Conservation (phyloP, 2,797 vertebrate genomes). For the Sardinella longiceps region DNA sequence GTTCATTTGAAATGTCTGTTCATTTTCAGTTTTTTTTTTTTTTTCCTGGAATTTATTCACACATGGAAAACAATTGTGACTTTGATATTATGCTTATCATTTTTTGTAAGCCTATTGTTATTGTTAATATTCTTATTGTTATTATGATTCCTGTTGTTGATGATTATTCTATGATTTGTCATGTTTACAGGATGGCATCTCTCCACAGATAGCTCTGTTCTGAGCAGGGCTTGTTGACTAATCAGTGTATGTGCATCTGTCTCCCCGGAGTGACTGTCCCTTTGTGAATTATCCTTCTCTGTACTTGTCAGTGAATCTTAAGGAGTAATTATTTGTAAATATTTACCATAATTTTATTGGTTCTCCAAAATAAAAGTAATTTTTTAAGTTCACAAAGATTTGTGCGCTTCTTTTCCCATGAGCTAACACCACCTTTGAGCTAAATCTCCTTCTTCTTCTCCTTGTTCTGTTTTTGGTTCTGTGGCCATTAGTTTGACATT, state of each 20-base stretch:
- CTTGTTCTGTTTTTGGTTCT: background rate
- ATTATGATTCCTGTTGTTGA: slow-evolving; percentile 46
- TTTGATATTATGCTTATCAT: slow-evolving; percentile 77
- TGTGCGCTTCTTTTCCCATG: slow-evolving; percentile 51
- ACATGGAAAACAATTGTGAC: slow-evolving; percentile 86
- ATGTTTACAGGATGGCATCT: slow-evolving; percentile 83
- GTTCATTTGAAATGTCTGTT: slow-evolving; percentile 65
- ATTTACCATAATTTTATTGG: slow-evolving; percentile 99
- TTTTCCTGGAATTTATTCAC: slow-evolving; percentile 73
- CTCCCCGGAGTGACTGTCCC: slow-evolving; percentile 94
- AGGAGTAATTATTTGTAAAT: slow-evolving; percentile 99
- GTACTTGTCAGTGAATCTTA: slow-evolving; percentile 96
- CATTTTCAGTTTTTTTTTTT: slow-evolving; percentile 70
- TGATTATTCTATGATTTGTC: slow-evolving; percentile 63
- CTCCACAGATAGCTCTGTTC: slow-evolving; percentile 81
- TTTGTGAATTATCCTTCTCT: slow-evolving; percentile 97
- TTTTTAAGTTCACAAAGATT: slow-evolving; percentile 88
- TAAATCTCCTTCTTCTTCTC: background rate
- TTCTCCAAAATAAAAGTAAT: slow-evolving; percentile 99
- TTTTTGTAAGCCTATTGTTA: slow-evolving; percentile 70
- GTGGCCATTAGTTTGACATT: background rate
- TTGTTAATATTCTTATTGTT: slow-evolving; percentile 60
- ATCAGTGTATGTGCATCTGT: slow-evolving; percentile 91
- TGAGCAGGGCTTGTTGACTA: slow-evolving; percentile 80
- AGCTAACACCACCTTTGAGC: background rate